phyloP scores from a whole-genome alignment of 2,888 invertebrate species.

The Diachrysia chrysitis region DNA sequence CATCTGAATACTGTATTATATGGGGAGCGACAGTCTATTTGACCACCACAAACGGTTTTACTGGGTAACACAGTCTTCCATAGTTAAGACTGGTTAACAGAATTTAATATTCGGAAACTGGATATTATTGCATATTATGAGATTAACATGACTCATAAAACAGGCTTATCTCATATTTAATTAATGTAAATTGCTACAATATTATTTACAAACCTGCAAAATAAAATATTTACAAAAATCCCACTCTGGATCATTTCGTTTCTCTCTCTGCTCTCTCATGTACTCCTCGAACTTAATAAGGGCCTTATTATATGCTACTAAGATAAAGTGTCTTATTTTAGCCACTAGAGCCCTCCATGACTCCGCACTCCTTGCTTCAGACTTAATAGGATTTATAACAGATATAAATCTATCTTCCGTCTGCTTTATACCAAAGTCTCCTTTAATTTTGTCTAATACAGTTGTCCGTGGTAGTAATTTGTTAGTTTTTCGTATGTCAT shows the following conservation, averaged over 20 bases:
- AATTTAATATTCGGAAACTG: too few species aligned
- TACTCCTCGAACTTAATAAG: slow-evolving; percentile 96
- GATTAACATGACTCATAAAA: neutral
- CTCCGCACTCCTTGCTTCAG: slow-evolving; percentile 96
- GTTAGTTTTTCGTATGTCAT: slow-evolving; percentile 96
- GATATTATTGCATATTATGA: too few species aligned
- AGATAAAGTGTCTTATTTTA: slow-evolving; percentile 94
- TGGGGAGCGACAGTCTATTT: too few species aligned
- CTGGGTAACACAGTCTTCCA: too few species aligned
- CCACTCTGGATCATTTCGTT: slow-evolving; percentile 97
- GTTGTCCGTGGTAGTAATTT: slow-evolving; percentile 97
- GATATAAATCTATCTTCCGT: slow-evolving; percentile 95
- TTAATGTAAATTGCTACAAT: neutral
- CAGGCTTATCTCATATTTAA: neutral
- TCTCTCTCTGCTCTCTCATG: slow-evolving; percentile 96
- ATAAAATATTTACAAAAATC: slow-evolving; percentile 98
- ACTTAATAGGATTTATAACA: slow-evolving; percentile 96
- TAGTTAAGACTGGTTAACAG: too few species aligned
- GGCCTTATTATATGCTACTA: slow-evolving; percentile 96
- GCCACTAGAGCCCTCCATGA: slow-evolving; percentile 96
- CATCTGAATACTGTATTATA: too few species aligned
- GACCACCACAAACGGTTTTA: too few species aligned
- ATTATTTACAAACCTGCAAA: slow-evolving; percentile 91
- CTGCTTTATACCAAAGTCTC: slow-evolving; percentile 97
- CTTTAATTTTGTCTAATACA: slow-evolving; percentile 97